Evolutionary conservation across 2,113 vertebrate genomes (phyloP).

Genomic region (Nycticorax nycticorax): DNA sequence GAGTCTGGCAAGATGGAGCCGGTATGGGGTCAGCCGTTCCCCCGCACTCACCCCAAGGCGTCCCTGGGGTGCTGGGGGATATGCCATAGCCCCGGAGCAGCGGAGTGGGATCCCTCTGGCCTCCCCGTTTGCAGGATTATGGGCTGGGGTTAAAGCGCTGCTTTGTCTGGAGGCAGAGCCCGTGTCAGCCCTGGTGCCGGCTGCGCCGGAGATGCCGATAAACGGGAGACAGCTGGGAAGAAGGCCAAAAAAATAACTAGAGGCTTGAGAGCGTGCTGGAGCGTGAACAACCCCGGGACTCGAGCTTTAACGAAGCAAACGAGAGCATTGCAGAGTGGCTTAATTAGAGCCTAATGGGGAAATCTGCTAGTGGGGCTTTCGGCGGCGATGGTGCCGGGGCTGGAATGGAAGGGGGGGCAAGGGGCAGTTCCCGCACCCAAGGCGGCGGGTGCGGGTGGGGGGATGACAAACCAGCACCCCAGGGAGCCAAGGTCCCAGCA

Average conservation of each 20-base stretch:
- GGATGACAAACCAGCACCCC: background rate
- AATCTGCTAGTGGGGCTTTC: background rate
- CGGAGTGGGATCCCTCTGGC: background rate
- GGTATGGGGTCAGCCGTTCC: accelerated
- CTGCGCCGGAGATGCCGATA: background rate
- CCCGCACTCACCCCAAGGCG: accelerated
- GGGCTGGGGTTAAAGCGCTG: background rate
- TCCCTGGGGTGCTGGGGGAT: background rate
- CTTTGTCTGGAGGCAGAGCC: constrained; percentile 29
- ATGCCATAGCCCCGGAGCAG: background rate
- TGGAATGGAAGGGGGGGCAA: accelerated
- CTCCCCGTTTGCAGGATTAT: accelerated
- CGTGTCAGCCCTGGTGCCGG: background rate
- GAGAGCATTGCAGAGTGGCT: background rate
- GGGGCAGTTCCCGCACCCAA: accelerated
- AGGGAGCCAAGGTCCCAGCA: background rate
- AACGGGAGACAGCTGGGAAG: background rate
- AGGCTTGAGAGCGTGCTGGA: background rate
- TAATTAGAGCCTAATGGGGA: background rate
- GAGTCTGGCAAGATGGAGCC: accelerated
- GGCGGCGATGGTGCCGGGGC: background rate
- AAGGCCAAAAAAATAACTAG: background rate
- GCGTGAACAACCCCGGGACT: background rate
- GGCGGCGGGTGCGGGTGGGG: background rate
- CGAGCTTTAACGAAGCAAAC: background rate